Conservation (phyloP, 2,113 vertebrate genomes). For the Stigmatopora nigra region DNA sequence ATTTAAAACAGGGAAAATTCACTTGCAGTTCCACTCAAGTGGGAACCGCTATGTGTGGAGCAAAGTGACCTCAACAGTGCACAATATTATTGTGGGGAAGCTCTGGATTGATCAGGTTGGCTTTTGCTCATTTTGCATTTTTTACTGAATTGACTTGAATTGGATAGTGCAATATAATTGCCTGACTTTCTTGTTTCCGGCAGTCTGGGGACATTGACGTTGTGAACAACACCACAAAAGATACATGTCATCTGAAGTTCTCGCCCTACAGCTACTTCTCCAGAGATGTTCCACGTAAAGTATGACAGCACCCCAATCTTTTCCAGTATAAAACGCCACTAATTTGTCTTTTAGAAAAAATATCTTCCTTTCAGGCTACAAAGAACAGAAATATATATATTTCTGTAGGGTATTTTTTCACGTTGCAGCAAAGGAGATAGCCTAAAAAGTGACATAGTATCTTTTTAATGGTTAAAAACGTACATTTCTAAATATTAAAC, state of each 20-base stretch:
- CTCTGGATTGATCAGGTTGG: slow-evolving; percentile 94
- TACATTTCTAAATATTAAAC: too few relatives aligned
- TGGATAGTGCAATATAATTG: slow-evolving; percentile 3
- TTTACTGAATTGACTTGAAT: background rate
- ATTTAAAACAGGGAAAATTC: slow-evolving; percentile 78
- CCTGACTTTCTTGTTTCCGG: slow-evolving; percentile 14
- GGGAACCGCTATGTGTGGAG: slow-evolving; percentile 93
- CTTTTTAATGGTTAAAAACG: too few relatives aligned
- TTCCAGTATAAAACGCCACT: too few relatives aligned
- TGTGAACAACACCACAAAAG: slow-evolving; percentile 84
- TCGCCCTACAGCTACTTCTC: slow-evolving; percentile 97
- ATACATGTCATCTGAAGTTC: slow-evolving; percentile 92
- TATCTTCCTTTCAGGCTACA: too few relatives aligned
- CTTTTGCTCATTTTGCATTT: background rate
- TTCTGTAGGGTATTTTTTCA: too few relatives aligned
- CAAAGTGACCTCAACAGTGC: slow-evolving; percentile 93
- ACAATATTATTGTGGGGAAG: slow-evolving; percentile 96
- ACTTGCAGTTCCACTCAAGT: slow-evolving; percentile 84
- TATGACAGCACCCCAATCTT: slow-evolving; percentile 38
- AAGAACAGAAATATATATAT: too few relatives aligned
- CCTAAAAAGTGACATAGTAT: too few relatives aligned
- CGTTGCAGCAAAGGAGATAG: too few relatives aligned
- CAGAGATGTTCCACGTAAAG: slow-evolving; percentile 87
- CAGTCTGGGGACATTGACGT: slow-evolving; percentile 95
- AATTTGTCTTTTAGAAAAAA: too few relatives aligned